Base-by-base conservation (phyloP, 2,888 invertebrate genomes). In the Amblyteles armatorius region DNA sequence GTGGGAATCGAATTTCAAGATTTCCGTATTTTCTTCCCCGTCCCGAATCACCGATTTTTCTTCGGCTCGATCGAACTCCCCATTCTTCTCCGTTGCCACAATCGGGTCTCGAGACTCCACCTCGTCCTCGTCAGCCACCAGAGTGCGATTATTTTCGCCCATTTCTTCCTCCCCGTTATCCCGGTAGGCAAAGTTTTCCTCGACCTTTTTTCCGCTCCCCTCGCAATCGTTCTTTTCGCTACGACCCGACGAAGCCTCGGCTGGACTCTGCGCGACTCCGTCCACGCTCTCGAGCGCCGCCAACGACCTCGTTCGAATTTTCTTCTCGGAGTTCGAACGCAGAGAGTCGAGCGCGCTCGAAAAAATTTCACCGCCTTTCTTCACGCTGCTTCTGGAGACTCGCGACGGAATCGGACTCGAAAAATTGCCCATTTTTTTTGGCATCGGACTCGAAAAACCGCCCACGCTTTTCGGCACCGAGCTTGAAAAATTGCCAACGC, bases 91-190 rank as follows among this genome's bases (percentile, higher is more conserved):
- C 36, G n/a, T 5, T 33, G 4, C n/a, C 4, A 26, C 50, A 26
- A 11, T n/a, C 50, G 71, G 13, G 2, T 13, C 4, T 50, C 4
- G 11, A 44, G 11, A 60, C 2, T 48, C 48, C 16, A 48, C n/a
- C 13, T 22, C 36, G 16, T 33, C 16, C 3, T 44, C 19, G 2
- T 19, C 50, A 9, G 48, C 67, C 3, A 77, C 52, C 9, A 77
- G 22, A 77, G 77, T 77, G 26, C 36, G 22, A 40, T 77, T 67
- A n/a, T 40, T n/a, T 3, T 67, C 52, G 19, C 7, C 7, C 6
- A 9, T 48, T 13, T 76, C 76, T 5, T 67, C 77, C 3, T 77
- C 77, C 19, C 0, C 50, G 3, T 16, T 60, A 1, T 48, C 63
- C 3, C 3, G 13, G 44, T 3, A 3, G 13, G 13, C 13, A 13